A percentile compares a stretch with the other conserved stretches of the same genome.
phyloP scores from a whole-genome alignment of 2,113 vertebrate genomes.

The Sturnus vulgaris region DNA sequence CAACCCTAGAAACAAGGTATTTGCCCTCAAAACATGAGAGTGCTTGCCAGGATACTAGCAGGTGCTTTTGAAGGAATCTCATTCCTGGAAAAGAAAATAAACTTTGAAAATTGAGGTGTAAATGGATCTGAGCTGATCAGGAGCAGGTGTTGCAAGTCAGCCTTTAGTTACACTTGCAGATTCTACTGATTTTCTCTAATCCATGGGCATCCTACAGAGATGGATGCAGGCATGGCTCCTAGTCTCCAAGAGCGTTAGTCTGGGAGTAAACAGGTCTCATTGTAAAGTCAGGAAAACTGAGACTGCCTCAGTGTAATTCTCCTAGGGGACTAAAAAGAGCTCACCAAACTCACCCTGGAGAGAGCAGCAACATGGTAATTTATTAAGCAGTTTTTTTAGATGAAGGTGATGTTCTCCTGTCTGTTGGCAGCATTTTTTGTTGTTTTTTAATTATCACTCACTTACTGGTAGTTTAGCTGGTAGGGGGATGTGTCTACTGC shows the following conservation, averaged over 20 bases:
- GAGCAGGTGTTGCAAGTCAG: neutral
- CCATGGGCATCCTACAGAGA: neutral
- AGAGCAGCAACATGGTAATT: neutral
- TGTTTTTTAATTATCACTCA: neutral
- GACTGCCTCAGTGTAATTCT: neutral
- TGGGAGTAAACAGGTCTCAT: neutral
- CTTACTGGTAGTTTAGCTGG: neutral
- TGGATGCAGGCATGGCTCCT: neutral
- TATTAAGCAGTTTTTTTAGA: neutral
- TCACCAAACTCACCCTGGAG: neutral
- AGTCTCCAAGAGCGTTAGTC: neutral
- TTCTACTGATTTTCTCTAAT: neutral
- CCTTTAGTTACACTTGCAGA: neutral
- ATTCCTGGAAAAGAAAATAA: conserved; percentile 7
- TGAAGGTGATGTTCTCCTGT: neutral
- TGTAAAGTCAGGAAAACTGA: neutral
- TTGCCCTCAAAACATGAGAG: neutral
- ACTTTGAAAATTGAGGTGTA: neutral
- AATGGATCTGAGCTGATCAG: neutral
- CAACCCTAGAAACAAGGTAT: neutral
- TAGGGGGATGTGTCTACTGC: neutral
- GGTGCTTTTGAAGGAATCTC: neutral
- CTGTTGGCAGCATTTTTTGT: neutral
- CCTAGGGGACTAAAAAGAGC: neutral
- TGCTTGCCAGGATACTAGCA: neutral